phyloP scores from a whole-genome alignment of 1,140 invertebrate species.

The Bombus affinis region DNA sequence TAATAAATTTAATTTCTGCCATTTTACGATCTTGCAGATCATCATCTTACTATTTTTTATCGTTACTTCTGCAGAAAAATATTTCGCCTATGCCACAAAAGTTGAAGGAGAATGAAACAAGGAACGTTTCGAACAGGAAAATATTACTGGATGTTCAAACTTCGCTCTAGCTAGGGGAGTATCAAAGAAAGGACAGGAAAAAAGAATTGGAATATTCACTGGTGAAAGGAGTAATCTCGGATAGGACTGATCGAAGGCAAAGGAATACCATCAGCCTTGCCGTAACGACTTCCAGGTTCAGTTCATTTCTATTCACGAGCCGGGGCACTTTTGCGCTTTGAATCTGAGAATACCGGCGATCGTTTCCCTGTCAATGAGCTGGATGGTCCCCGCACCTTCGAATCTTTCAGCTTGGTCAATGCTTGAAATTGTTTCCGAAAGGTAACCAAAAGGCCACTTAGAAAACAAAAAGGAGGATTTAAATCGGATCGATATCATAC shows the following conservation, averaged over 20 bases:
- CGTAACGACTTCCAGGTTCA: not conserved
- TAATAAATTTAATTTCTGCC: no score
- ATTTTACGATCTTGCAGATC: no score
- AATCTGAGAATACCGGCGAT: slow-evolving; percentile 21
- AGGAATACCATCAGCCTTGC: not conserved
- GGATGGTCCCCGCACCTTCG: not conserved
- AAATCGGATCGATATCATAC: no score
- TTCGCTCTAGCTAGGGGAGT: not conserved
- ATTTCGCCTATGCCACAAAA: not conserved
- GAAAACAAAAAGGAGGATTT: not conserved
- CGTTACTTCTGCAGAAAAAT: no score
- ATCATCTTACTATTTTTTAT: no score
- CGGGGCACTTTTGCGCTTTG: not conserved
- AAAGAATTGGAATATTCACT: not conserved
- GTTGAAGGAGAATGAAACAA: not conserved
- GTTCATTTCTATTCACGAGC: slow-evolving; percentile 23
- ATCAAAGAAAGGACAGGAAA: not conserved
- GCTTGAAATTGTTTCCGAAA: slow-evolving; percentile 20
- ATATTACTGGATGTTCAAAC: not conserved
- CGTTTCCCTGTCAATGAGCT: not conserved
- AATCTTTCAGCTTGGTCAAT: not conserved
- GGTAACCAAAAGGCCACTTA: not conserved
- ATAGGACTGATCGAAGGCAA: not conserved
- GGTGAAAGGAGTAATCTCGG: not conserved
- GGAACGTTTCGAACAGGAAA: not conserved